These are phyloP conservation scores for Diarsia dahlii DNA, from an alignment of 2,888 invertebrate genomes.

Conservation along the genomic window DNA sequence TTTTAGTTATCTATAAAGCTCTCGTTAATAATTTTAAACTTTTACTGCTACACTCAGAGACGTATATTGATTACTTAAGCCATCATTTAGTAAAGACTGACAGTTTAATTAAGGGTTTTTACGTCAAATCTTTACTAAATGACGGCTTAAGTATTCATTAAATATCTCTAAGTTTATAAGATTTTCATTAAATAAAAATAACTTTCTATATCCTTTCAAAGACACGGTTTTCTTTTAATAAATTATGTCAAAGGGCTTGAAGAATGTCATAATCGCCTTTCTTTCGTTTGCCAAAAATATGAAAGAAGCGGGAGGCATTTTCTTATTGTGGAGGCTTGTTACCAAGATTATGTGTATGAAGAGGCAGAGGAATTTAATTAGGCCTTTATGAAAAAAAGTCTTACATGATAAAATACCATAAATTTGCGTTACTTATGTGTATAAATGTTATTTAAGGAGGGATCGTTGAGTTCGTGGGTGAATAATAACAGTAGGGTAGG, in stretches of 20 bases:
- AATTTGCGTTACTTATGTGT: background rate
- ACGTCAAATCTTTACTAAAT: too few relatives aligned
- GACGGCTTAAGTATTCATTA: too few relatives aligned
- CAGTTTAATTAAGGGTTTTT: too few relatives aligned
- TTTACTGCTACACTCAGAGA: too few relatives aligned
- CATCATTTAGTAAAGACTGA: too few relatives aligned
- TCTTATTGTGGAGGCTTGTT: background rate
- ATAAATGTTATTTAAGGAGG: background rate
- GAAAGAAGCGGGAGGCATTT: constrained; percentile 8
- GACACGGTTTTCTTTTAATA: background rate
- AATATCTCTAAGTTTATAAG: background rate
- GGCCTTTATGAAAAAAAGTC: background rate
- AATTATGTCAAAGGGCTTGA: background rate
- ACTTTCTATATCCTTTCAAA: background rate
- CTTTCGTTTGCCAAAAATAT: constrained; percentile 2
- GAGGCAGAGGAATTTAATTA: constrained; percentile 19
- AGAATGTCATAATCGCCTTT: constrained; percentile 19
- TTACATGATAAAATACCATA: background rate
- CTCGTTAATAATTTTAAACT: background rate
- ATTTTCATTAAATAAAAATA: background rate
- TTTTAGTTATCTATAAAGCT: background rate
- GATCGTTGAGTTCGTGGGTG: background rate
- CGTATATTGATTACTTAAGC: too few relatives aligned
- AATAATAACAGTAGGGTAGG: background rate
- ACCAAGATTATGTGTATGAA: background rate